A percentile compares a stretch with the other conserved stretches of the same genome.
Evolutionary conservation across 2,113 vertebrate species (phyloP).

Genomic region (Bothrops jararaca): DNA sequence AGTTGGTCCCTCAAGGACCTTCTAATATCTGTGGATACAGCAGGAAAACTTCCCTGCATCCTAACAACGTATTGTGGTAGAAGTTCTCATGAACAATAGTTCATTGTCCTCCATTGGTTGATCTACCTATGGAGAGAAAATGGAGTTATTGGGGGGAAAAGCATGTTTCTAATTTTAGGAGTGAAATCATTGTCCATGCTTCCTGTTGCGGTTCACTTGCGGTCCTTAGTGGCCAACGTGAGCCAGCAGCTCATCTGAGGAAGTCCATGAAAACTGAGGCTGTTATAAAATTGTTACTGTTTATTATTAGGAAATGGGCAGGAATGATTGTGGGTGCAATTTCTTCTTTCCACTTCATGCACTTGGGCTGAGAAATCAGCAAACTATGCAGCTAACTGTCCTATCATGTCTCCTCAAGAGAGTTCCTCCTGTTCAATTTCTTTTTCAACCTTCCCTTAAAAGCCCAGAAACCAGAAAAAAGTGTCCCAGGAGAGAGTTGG

Average conservation of each 20-base stretch:
- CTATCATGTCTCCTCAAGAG: neutral
- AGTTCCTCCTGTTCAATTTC: neutral
- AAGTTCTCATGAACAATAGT: neutral
- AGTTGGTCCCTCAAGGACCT: neutral
- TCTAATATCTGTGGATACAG: neutral
- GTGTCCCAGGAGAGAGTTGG: neutral
- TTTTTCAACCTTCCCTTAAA: neutral
- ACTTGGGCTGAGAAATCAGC: neutral
- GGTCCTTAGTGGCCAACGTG: neutral
- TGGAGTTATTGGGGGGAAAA: neutral
- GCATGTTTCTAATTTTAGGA: neutral
- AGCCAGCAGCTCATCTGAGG: neutral
- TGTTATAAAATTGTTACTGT: neutral
- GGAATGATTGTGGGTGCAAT: neutral
- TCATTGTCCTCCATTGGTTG: neutral
- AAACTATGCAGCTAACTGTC: neutral
- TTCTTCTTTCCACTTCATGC: neutral
- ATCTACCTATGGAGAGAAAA: neutral
- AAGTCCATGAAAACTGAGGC: neutral
- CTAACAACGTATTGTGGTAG: neutral
- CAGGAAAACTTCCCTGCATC: neutral
- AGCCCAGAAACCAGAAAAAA: neutral
- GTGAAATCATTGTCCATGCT: neutral
- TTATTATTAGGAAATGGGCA: neutral
- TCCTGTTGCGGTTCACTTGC: neutral